A percentile compares a stretch with the other conserved stretches of the same genome.
These are phyloP conservation scores for Spinibarbus caldwelli DNA, from an alignment of 2,797 vertebrate genomes.

Conservation along the genomic window DNA sequence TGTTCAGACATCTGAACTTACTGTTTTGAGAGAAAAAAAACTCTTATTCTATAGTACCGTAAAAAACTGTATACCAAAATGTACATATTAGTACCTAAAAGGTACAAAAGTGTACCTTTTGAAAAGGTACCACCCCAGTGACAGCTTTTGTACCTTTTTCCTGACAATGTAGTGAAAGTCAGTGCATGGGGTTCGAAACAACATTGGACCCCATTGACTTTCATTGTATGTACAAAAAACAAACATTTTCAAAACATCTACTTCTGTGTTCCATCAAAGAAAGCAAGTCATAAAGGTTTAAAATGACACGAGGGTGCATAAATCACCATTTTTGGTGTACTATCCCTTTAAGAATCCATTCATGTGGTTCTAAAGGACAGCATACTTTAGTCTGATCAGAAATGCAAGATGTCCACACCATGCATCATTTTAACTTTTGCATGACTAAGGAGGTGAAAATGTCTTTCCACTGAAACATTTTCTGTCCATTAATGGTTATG, in stretches of 20 bases:
- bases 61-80: too few species aligned
- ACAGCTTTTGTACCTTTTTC: neutral
- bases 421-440: constrained; percentile 41
- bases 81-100: too few species aligned
- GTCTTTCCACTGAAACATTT: constrained; percentile 46
- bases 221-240: neutral
- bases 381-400: neutral
- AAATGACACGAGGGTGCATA: neutral
- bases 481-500: constrained; percentile 59
- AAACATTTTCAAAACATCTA: neutral
- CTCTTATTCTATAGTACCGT: too few species aligned
- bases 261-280: neutral
- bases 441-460: constrained; percentile 49
- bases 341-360: neutral
- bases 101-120: too few species aligned
- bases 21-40: too few species aligned
- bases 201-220: neutral
- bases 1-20: too few species aligned
- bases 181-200: neutral
- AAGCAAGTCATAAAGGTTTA: neutral
- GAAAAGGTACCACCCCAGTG: too few species aligned
- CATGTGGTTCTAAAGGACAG: neutral
- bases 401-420: neutral
- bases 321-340: neutral
- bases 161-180: neutral